A percentile compares a stretch with the other conserved stretches of the same genome.
Conservation (phyloP, 2,113 vertebrate genomes). For the Crotalus helleri region DNA sequence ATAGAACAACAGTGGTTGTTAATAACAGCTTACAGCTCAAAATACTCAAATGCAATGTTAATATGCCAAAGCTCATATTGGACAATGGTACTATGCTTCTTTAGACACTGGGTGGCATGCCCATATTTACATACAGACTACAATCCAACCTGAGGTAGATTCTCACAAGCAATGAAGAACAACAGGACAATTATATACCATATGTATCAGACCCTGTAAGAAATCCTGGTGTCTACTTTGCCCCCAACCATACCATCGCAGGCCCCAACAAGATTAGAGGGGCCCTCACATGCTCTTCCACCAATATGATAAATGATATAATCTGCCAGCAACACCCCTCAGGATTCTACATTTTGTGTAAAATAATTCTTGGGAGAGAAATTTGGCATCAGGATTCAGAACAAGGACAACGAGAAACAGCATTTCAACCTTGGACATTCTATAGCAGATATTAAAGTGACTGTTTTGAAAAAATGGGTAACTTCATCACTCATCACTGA, state of each 20-base stretch:
- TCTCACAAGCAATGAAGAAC: neutral
- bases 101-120: neutral
- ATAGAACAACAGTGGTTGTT: neutral
- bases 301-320: neutral
- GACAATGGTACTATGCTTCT: neutral
- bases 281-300: neutral
- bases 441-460: neutral
- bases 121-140: neutral
- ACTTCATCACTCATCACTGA: neutral
- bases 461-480: neutral
- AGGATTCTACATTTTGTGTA: neutral
- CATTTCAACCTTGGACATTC: neutral
- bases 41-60: neutral
- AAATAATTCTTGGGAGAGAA: neutral
- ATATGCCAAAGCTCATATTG: neutral
- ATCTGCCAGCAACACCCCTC: neutral
- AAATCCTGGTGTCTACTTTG: neutral
- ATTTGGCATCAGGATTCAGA: neutral
- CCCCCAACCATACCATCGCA: neutral
- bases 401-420: neutral
- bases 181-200: neutral
- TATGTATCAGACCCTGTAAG: neutral
- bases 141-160: neutral
- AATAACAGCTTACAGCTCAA: neutral
- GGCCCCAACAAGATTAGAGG: neutral